Conservation (phyloP, 2,113 vertebrate genomes). For the Seriola aureovittata region DNA sequence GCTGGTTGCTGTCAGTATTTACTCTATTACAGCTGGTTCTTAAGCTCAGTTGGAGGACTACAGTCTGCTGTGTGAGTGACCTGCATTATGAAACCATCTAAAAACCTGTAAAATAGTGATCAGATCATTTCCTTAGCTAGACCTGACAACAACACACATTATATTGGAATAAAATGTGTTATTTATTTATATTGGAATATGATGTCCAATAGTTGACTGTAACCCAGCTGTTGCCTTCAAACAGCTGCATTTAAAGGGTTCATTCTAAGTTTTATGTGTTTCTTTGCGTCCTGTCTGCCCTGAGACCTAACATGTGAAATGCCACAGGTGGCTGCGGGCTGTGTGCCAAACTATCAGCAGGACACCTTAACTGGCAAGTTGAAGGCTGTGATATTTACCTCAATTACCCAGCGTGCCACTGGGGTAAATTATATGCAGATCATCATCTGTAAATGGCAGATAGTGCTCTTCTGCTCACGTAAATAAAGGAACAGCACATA, state of each 20-base stretch:
- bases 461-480: conserved; percentile 68
- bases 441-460: conserved; percentile 96
- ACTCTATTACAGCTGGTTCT: background rate
- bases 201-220: conserved; percentile 16
- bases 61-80: background rate
- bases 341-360: conserved; percentile 67
- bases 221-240: background rate
- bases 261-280: background rate
- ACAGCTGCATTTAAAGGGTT: background rate
- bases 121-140: background rate
- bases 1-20: background rate
- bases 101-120: background rate
- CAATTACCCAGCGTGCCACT: conserved; percentile 76
- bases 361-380: conserved; percentile 70
- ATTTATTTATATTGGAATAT: too few species aligned
- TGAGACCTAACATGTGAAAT: conserved; percentile 55
- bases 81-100: background rate
- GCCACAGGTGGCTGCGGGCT: conserved; percentile 80
- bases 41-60: background rate
- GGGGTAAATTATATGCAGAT: conserved; percentile 92
- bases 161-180: background rate
- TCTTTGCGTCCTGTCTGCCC: conserved; percentile 18
- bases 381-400: conserved; percentile 77
- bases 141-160: background rate
- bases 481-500: conserved; percentile 68